Conservation (phyloP, 2,113 vertebrate genomes). For the Cottus gobio region DNA sequence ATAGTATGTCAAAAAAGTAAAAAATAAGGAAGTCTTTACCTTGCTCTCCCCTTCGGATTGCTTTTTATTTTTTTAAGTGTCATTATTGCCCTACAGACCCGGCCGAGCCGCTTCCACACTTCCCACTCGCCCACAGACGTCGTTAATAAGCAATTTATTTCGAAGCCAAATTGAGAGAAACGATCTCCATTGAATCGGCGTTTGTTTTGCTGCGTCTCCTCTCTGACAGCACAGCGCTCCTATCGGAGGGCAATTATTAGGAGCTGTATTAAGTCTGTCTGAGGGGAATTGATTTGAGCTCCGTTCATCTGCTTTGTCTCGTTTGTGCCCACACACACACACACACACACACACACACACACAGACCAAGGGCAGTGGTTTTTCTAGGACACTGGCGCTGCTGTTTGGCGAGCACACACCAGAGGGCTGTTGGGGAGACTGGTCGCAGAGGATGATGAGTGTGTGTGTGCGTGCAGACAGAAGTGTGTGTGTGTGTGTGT, state of each 20-base stretch:
- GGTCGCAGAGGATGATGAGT: constrained; percentile 35
- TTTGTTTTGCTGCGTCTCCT: constrained; percentile 73
- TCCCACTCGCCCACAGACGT: constrained; percentile 65
- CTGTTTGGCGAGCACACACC: constrained; percentile 54
- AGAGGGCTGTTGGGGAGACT: constrained; percentile 36
- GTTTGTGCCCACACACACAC: constrained; percentile 60
- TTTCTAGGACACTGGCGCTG: constrained; percentile 69
- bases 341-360: constrained; percentile 38
- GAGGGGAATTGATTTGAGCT: constrained; percentile 81
- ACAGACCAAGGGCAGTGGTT: constrained; percentile 70
- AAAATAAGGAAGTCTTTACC: constrained; percentile 35
- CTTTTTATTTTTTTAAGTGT: constrained; percentile 56
- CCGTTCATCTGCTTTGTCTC: constrained; percentile 80
- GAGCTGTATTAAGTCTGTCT: constrained; percentile 79
- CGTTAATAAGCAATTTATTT: constrained; percentile 76
- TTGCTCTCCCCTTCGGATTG: constrained; percentile 27
- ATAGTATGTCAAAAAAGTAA: no score
- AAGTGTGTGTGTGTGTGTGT: constrained; percentile 13
- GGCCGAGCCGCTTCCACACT: constrained; percentile 51
- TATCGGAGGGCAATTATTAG: constrained; percentile 82
- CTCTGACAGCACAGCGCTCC: constrained; percentile 68
- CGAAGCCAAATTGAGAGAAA: constrained; percentile 71
- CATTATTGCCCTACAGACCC: constrained; percentile 52
- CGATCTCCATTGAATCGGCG: constrained; percentile 57
- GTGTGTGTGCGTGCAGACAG: constrained; percentile 21